Percentiles rank a stretch among this genome's conserved stretches.
Conservation (phyloP, 2,113 vertebrate genomes). For the Tricholaema leucomelas region DNA sequence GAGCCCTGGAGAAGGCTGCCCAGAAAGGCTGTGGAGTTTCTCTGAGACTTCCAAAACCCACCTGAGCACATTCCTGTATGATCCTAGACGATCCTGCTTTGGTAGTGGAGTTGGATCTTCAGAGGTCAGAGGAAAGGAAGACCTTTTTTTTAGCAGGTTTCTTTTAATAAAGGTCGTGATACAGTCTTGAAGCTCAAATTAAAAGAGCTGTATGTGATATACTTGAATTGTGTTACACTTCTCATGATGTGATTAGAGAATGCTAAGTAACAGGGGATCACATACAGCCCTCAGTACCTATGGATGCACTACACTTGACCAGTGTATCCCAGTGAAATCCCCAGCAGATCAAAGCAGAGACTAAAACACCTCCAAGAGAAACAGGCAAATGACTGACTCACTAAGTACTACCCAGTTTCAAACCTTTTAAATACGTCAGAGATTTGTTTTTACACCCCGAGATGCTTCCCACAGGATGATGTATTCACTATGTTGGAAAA, state of each 20-base stretch:
- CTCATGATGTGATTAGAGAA: neutral
- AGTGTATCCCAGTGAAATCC: neutral
- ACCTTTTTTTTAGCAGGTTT: neutral
- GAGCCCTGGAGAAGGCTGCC: too few relatives aligned
- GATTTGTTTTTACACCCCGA: neutral
- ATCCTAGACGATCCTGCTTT: too few relatives aligned
- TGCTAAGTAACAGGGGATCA: neutral
- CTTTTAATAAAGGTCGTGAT: neutral
- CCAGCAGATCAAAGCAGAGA: neutral
- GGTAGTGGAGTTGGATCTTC: too few relatives aligned
- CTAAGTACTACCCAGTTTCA: neutral
- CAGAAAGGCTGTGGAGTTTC: too few relatives aligned
- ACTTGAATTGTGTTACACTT: neutral
- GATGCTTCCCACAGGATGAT: neutral
- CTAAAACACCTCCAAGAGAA: neutral
- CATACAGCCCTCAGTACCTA: conserved; percentile 18
- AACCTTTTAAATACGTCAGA: neutral
- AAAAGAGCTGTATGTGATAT: neutral
- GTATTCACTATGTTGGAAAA: neutral
- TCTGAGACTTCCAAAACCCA: too few relatives aligned
- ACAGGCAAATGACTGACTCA: neutral
- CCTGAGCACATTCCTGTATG: too few relatives aligned
- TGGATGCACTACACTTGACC: neutral
- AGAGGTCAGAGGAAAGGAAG: neutral
- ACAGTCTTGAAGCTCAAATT: neutral